phyloP scores from a whole-genome alignment of 1,140 invertebrate genomes.

The Drosophila dunni region DNA sequence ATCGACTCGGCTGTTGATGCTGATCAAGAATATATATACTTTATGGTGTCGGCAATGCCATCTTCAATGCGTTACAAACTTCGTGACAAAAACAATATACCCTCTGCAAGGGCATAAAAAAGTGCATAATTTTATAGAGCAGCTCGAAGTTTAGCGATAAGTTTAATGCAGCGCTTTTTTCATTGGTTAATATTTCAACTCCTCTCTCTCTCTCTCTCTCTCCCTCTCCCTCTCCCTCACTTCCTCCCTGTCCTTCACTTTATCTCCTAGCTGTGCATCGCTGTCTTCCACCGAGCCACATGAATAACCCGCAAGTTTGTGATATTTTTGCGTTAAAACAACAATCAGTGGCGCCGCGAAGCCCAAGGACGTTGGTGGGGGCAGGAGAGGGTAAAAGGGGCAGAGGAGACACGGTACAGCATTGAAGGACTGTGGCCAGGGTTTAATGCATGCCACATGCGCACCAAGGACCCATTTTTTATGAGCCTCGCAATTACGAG shows the following conservation, averaged over 20 bases:
- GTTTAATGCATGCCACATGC: constrained; percentile 68
- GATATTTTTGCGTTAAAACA: constrained; percentile 33
- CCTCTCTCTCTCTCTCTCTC: neutral
- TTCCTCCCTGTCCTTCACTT: neutral
- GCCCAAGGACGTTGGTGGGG: constrained; percentile 29
- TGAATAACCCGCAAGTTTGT: constrained; percentile 32
- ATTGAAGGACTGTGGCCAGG: constrained; percentile 4
- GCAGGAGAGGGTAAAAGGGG: neutral
- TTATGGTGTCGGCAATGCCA: too few species aligned
- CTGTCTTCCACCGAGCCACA: neutral
- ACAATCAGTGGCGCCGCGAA: constrained; percentile 27
- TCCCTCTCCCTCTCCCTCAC: neutral
- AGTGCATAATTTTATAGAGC: neutral
- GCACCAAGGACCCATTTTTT: constrained; percentile 72
- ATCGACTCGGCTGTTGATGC: too few species aligned
- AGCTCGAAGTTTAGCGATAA: too few species aligned
- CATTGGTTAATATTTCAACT: too few species aligned
- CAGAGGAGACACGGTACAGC: neutral
- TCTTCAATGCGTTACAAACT: too few species aligned
- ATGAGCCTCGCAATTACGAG: constrained; percentile 57
- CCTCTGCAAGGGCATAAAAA: too few species aligned
- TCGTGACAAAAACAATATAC: too few species aligned
- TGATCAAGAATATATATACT: too few species aligned
- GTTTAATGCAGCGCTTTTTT: too few species aligned
- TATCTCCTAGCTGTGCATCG: neutral